Evolutionary conservation across 2,797 vertebrate genomes (phyloP).

Genomic region (Takifugu rubripes): DNA sequence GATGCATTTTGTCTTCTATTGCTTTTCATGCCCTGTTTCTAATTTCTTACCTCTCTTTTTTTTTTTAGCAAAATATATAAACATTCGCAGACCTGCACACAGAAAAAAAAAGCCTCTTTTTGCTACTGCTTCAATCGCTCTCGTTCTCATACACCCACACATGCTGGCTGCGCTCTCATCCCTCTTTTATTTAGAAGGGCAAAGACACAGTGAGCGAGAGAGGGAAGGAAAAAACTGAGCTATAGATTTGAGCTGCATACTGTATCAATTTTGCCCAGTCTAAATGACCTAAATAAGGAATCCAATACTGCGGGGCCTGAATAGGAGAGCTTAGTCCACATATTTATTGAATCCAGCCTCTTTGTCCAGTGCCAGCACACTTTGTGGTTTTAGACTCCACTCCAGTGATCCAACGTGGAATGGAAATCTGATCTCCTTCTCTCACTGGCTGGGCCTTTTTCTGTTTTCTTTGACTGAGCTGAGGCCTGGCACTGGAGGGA

Average conservation of each 20-base stretch:
- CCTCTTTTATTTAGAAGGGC: constrained; percentile 57
- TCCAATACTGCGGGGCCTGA: constrained; percentile 69
- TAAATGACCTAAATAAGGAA: constrained; percentile 79
- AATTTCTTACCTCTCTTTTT: constrained; percentile 31
- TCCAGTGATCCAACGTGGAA: constrained; percentile 75
- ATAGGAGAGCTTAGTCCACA: constrained; percentile 75
- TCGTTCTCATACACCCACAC: constrained; percentile 46
- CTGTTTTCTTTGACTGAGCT: constrained; percentile 43
- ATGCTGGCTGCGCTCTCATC: constrained; percentile 51
- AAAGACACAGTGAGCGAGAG: constrained; percentile 40
- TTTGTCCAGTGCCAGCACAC: constrained; percentile 76
- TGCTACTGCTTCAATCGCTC: constrained; percentile 35
- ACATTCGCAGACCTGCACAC: constrained; percentile 28
- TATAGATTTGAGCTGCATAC: constrained; percentile 71
- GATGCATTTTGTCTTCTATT: constrained; percentile 48
- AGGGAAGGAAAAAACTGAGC: constrained; percentile 30
- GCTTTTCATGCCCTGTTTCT: constrained; percentile 18
- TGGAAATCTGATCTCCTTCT: constrained; percentile 67
- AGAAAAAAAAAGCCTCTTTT: constrained; percentile 5
- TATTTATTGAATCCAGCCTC: constrained; percentile 80
- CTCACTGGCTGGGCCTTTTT: constrained; percentile 25
- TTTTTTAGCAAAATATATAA: constrained; percentile 36
- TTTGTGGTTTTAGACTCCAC: constrained; percentile 75
- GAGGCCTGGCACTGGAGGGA: constrained; percentile 40
- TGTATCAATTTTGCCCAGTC: constrained; percentile 74